phyloP scores from a whole-genome alignment of 2,888 invertebrate genomes.

The Drosophila testacea region DNA sequence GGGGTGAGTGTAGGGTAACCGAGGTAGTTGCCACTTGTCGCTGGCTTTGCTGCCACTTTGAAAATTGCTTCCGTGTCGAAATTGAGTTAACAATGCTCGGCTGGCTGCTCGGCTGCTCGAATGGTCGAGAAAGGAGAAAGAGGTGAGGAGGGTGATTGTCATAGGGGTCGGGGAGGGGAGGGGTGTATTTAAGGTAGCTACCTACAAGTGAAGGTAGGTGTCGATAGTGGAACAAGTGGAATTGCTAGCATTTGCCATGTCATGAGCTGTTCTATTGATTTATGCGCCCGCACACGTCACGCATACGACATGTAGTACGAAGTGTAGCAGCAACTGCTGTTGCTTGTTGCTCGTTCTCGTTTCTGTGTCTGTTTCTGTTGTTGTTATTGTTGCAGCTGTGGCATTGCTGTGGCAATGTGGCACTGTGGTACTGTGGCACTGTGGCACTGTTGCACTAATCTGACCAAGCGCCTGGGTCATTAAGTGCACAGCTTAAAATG shows the following conservation, averaged over 20 bases:
- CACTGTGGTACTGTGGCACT: neutral
- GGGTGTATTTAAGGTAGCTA: neutral
- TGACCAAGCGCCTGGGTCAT: conserved; percentile 44
- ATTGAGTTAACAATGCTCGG: conserved; percentile 73
- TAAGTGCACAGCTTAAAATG: conserved; percentile 74
- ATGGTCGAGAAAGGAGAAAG: neutral
- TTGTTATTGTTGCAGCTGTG: conserved; percentile 3
- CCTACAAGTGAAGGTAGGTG: neutral
- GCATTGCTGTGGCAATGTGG: conserved; percentile 10
- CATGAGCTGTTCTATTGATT: conserved; percentile 65
- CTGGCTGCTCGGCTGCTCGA: conserved; percentile 31
- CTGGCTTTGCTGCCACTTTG: conserved; percentile 50
- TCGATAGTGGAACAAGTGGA: conserved; percentile 30
- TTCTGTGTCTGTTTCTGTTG: conserved; percentile 14
- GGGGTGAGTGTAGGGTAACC: neutral
- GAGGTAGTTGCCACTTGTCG: conserved; percentile 53
- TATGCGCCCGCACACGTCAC: conserved; percentile 61
- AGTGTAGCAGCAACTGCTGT: conserved; percentile 1
- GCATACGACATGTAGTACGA: conserved; percentile 49
- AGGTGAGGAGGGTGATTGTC: neutral
- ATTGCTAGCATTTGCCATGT: conserved; percentile 50
- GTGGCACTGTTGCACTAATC: conserved; percentile 47
- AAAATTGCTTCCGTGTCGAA: conserved; percentile 78
- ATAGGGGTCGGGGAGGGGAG: neutral
- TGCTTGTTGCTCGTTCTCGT: no score